Conservation (phyloP, 1,140 invertebrate genomes). For the Drosophila ambigua region DNA sequence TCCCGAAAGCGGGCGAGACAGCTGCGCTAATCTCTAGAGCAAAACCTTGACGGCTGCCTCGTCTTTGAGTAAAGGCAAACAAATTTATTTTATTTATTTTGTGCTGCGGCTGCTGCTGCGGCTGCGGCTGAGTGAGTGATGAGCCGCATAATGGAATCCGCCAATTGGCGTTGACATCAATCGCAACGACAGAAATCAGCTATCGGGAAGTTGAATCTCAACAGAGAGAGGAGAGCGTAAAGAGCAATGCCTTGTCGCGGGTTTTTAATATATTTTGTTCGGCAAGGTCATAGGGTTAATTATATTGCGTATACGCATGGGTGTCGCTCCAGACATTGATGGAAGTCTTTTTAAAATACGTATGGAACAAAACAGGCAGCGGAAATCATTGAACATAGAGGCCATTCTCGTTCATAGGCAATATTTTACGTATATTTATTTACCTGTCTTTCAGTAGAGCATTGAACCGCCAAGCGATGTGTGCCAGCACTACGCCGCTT, state of each 20-base stretch:
- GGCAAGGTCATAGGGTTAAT: constrained; percentile 61
- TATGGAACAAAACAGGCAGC: too few relatives aligned
- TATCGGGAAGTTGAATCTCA: background rate
- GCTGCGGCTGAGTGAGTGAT: constrained; percentile 56
- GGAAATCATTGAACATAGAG: too few relatives aligned
- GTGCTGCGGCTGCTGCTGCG: constrained; percentile 15
- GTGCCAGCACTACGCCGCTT: background rate
- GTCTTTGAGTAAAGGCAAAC: constrained; percentile 45
- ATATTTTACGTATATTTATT: too few relatives aligned
- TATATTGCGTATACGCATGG: constrained; percentile 55
- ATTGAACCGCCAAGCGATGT: too few relatives aligned
- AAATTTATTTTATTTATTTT: constrained; percentile 41
- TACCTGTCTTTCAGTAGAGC: too few relatives aligned
- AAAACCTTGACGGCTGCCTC: constrained; percentile 64
- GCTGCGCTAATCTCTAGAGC: constrained; percentile 52
- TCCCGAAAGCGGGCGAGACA: constrained; percentile 27
- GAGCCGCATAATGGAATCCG: constrained; percentile 74
- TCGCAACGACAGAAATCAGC: constrained; percentile 19
- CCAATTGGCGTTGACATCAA: constrained; percentile 72
- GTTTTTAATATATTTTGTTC: constrained; percentile 18
- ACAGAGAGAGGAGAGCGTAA: constrained; percentile 13
- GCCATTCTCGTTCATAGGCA: too few relatives aligned
- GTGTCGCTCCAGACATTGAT: constrained; percentile 25
- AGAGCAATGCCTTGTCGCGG: constrained; percentile 12
- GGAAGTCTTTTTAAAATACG: constrained; percentile 1